Conservation (phyloP, 2,888 invertebrate species). For the Diachrysia chrysitis region DNA sequence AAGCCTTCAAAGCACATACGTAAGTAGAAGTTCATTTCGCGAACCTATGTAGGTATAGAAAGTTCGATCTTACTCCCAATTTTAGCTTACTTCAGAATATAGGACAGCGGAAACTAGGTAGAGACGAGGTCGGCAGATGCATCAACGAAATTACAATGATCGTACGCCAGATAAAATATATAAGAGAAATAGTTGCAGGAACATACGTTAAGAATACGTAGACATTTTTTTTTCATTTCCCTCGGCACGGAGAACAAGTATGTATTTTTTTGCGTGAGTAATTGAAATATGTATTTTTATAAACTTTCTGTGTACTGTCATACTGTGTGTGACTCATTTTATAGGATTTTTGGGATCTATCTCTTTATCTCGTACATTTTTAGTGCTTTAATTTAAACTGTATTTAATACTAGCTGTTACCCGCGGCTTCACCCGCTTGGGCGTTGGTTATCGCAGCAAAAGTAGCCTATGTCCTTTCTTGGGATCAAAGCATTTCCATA, state of each 20-base stretch:
- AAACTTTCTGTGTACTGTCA: conserved; percentile 8
- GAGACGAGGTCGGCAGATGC: conserved; percentile 45
- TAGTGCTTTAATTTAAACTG: not conserved
- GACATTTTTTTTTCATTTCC: conserved; percentile 8
- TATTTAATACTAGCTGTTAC: too few species aligned
- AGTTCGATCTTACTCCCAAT: conserved; percentile 47
- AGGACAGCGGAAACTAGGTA: conserved; percentile 38
- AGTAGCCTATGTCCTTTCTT: too few species aligned
- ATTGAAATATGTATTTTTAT: conserved; percentile 26
- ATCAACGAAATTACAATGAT: conserved; percentile 60
- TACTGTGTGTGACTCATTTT: not conserved
- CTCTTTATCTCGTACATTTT: not conserved
- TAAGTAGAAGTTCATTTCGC: conserved; percentile 35
- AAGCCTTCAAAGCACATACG: not conserved
- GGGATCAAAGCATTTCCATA: too few species aligned
- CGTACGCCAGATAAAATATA: conserved; percentile 32
- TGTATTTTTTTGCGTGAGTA: conserved; percentile 11
- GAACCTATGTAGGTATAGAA: conserved; percentile 22
- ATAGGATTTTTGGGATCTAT: not conserved
- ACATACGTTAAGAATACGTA: conserved; percentile 11
- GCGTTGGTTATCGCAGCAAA: too few species aligned
- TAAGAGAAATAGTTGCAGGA: conserved; percentile 13
- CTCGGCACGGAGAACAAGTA: conserved; percentile 16
- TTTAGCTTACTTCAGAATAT: conserved; percentile 49
- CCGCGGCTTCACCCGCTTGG: too few species aligned